Evolutionary conservation across 2,888 invertebrate species (phyloP), one percentile per base, ranked within the genome.

Genomic region (Mechanitis messenoides): DNA sequence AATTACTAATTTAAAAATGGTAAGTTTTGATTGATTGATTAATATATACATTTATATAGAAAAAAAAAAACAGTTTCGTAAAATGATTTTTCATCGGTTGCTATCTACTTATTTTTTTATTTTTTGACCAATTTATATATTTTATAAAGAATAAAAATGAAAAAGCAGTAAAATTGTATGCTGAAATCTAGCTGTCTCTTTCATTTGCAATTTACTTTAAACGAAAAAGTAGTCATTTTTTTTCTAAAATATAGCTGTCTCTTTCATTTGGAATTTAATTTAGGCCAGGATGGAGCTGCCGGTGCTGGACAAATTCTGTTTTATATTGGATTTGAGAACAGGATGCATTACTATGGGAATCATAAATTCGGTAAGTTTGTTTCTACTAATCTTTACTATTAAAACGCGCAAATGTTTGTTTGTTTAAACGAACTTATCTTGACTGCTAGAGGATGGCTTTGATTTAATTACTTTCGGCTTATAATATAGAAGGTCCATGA

Each of bases 281-380:
- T 47, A 69, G 70, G 79, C 79, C 57, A 83, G 75, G 69, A 88
- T 88, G 89, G 88, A 88, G 78, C 79, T 89, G 2, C 89, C 89
- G 2, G 87, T 89, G 6, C 65, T 89, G 67, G 88, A 89, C 66
- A 88, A 85, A 68, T 88, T 85, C 70, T 89, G 88, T 68, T 87
- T 87, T 67, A 77, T 87, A 60, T 82, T 89, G 72, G 77, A 83
- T 20, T 70, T 89, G 69, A 80, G 77, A 69, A 81, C 83, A 58
- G 89, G 89, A 74, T 87, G 88, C 65, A 83, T 89, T 53, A 71
- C 77, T 2, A 81, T 88, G 84, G 88, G 87, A 3, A 69, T 87
- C 33, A 70, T 85, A 33, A 89, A 87, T 68, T 80, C 86, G 33
- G 89, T 89, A 70, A 81, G 85, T 78, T 60, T 38, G 35, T 42